phyloP scores from a whole-genome alignment of 2,888 invertebrate genomes.

The Drosophila putrida region DNA sequence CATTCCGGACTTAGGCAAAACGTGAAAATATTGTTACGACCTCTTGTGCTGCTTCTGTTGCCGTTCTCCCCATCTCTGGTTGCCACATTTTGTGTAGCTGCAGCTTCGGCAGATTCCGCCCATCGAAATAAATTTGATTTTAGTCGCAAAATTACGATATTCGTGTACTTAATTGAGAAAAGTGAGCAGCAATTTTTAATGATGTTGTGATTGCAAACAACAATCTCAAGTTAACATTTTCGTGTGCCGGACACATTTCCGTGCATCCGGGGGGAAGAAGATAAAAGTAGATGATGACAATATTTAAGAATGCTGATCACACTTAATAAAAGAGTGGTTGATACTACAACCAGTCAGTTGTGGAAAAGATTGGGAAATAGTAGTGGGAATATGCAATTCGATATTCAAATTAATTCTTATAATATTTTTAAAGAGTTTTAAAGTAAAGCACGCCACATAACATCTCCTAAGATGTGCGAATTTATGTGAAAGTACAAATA shows the following conservation, averaged over 20 bases:
- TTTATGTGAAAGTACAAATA: no score
- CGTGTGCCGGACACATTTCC: constrained; percentile 8
- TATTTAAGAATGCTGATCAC: not conserved
- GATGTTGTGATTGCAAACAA: constrained; percentile 56
- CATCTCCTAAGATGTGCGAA: no score
- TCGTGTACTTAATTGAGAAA: constrained; percentile 70
- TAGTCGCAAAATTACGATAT: constrained; percentile 74
- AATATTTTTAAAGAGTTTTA: no score
- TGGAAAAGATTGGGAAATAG: no score
- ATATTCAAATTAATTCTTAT: no score
- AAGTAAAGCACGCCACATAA: no score
- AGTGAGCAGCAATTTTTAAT: constrained; percentile 74
- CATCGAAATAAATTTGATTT: constrained; percentile 76
- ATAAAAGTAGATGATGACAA: not conserved
- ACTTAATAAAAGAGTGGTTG: not conserved
- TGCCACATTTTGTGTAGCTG: constrained; percentile 5
- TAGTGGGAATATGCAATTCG: no score
- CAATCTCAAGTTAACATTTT: constrained; percentile 4
- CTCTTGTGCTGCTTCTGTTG: constrained; percentile 46
- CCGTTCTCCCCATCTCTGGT: not conserved
- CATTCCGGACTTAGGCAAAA: constrained; percentile 81
- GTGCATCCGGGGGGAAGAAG: not conserved
- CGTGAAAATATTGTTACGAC: constrained; percentile 83
- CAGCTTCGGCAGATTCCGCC: constrained; percentile 39
- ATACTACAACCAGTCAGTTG: not conserved